A percentile compares a stretch with the other conserved stretches of the same genome.
Evolutionary conservation across 2,888 invertebrate species (phyloP).

Genomic region (Branchipolynoe longqiensis): DNA sequence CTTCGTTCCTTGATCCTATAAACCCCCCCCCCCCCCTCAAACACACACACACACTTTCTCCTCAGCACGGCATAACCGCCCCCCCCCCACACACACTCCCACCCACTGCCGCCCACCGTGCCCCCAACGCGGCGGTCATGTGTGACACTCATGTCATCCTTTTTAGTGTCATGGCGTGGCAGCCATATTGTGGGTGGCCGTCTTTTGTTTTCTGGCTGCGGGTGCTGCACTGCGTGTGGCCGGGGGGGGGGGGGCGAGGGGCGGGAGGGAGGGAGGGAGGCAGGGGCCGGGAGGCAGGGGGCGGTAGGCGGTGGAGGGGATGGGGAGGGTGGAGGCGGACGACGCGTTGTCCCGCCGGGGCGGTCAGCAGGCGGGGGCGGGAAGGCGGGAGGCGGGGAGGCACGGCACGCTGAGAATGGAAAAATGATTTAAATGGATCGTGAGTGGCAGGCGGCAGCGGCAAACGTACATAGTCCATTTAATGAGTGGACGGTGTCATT

Average conservation of each 20-base stretch:
- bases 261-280: too few relatives aligned
- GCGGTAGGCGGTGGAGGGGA: not conserved
- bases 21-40: too few relatives aligned
- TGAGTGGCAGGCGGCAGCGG: constrained; percentile 54
- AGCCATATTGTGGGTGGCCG: not conserved
- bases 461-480: constrained; percentile 58
- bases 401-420: not conserved
- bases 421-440: constrained; percentile 43
- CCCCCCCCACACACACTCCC: too few relatives aligned
- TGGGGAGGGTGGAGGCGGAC: not conserved
- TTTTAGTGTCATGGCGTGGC: constrained; percentile 43
- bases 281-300: not conserved
- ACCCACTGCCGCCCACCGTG: too few relatives aligned
- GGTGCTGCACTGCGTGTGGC: too few relatives aligned
- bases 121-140: constrained; percentile 22
- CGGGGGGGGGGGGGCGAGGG: too few relatives aligned
- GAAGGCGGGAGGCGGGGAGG: not conserved
- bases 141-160: constrained; percentile 14
- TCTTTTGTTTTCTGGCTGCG: constrained; percentile 57
- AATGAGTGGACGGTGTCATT: constrained; percentile 56
- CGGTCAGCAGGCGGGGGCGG: not conserved
- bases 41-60: too few relatives aligned
- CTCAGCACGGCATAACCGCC: too few relatives aligned
- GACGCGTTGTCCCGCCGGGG: too few relatives aligned
- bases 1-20: too few relatives aligned